These are phyloP conservation scores for Anthopleura xanthogrammica DNA, from an alignment of 92 coral and sea anemone genomes.

Conservation along the genomic window DNA sequence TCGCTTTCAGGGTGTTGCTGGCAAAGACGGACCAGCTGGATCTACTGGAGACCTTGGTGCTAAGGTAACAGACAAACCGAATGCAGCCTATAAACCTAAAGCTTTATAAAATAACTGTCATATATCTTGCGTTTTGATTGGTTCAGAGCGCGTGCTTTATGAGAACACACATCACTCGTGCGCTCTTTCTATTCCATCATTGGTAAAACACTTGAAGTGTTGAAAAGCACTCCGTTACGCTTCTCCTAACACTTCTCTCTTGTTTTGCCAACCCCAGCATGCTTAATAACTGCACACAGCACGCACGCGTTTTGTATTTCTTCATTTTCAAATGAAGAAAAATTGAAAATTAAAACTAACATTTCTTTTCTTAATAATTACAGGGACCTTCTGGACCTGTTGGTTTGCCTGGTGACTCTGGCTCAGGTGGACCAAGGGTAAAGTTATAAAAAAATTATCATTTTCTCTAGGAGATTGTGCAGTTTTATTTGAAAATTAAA, in stretches of 20 bases:
- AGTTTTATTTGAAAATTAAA: too few relatives aligned
- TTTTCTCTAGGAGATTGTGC: too few relatives aligned
- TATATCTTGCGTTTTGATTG: too few relatives aligned
- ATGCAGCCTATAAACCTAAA: background rate
- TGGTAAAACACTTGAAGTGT: too few relatives aligned
- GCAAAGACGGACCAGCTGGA: constrained; percentile 29
- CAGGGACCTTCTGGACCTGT: constrained; percentile 47
- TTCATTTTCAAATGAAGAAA: background rate
- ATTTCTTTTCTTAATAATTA: background rate
- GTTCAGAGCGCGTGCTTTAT: too few relatives aligned
- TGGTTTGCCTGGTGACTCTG: constrained; percentile 56
- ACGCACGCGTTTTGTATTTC: too few relatives aligned
- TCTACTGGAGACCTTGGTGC: constrained; percentile 26
- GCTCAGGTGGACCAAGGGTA: constrained; percentile 55
- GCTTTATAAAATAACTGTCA: background rate
- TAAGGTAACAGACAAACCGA: constrained; percentile 2
- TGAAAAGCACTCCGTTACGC: too few relatives aligned
- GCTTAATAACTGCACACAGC: too few relatives aligned
- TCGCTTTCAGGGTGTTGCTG: constrained; percentile 20
- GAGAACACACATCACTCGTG: too few relatives aligned
- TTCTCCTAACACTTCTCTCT: too few relatives aligned
- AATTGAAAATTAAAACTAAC: background rate
- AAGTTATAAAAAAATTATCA: background rate
- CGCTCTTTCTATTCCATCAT: too few relatives aligned
- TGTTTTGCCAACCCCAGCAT: too few relatives aligned